Conservation (phyloP, 2,113 vertebrate species). For the Thunnus thynnus region DNA sequence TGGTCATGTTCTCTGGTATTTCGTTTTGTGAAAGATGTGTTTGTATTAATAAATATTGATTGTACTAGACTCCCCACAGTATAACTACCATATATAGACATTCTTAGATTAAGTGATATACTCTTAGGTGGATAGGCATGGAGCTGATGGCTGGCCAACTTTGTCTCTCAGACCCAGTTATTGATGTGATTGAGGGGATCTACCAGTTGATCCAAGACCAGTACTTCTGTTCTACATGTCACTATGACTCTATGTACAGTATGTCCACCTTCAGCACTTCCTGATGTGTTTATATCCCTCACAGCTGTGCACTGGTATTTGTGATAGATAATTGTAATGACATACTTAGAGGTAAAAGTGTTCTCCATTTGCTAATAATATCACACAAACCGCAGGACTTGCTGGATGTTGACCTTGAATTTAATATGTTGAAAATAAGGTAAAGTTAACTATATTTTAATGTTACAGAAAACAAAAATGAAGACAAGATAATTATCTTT, state of each 20-base stretch:
- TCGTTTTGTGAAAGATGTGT: too few relatives aligned
- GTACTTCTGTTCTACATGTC: too few relatives aligned
- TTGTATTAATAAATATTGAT: too few relatives aligned
- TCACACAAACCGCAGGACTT: background rate
- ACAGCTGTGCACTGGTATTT: background rate
- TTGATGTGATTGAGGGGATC: too few relatives aligned
- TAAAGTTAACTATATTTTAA: background rate
- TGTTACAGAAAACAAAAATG: slow-evolving; percentile 11
- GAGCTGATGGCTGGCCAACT: background rate
- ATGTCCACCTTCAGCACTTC: too few relatives aligned
- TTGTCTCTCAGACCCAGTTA: too few relatives aligned
- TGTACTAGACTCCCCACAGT: background rate
- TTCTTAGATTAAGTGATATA: background rate
- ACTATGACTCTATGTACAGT: too few relatives aligned
- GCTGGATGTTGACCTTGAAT: background rate
- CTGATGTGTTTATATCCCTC: background rate
- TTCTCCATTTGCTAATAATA: background rate
- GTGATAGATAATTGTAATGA: background rate
- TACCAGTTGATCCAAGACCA: too few relatives aligned
- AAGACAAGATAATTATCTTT: background rate
- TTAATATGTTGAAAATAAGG: background rate
- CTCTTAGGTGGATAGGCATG: background rate
- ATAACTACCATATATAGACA: background rate
- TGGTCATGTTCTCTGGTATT: too few relatives aligned
- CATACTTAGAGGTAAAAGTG: background rate